Evolutionary conservation across 2,113 vertebrate species (phyloP).

Genomic region (Corythornis cristatus): DNA sequence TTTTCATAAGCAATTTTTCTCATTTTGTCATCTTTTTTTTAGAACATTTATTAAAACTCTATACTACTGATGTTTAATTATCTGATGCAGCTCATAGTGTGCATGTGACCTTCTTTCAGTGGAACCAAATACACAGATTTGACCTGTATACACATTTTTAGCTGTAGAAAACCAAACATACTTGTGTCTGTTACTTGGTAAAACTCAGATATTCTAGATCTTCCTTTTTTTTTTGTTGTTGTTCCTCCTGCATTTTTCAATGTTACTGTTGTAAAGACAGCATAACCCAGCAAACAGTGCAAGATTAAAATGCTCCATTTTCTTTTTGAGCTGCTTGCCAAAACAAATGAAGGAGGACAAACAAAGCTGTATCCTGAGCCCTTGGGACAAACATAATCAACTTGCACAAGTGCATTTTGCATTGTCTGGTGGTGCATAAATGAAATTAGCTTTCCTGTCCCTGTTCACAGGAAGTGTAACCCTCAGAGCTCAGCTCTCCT

Average conservation of each 20-base stretch:
- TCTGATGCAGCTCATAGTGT: not conserved
- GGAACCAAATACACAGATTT: not conserved
- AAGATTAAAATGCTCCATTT: slow-evolving; percentile 3
- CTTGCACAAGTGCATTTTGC: not conserved
- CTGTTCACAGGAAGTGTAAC: not conserved
- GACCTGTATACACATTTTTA: not conserved
- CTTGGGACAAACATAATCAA: not conserved
- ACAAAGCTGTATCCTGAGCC: not conserved
- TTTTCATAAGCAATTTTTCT: not conserved
- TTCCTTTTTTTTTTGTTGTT: not conserved
- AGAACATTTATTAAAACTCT: not conserved
- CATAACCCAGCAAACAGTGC: not conserved
- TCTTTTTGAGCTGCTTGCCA: slow-evolving; percentile 7
- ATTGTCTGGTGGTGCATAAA: not conserved
- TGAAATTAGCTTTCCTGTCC: not conserved
- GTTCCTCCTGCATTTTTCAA: not conserved
- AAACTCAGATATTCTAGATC: not conserved
- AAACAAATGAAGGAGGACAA: slow-evolving; percentile 29
- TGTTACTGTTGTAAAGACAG: not conserved
- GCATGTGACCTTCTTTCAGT: not conserved
- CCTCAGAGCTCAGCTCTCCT: not conserved
- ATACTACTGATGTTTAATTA: not conserved
- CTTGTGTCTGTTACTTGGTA: not conserved
- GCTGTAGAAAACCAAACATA: not conserved
- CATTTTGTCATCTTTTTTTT: not conserved